Evolutionary conservation across 1,140 invertebrate species (phyloP).

Genomic region (Dendrolimus kikuchii): DNA sequence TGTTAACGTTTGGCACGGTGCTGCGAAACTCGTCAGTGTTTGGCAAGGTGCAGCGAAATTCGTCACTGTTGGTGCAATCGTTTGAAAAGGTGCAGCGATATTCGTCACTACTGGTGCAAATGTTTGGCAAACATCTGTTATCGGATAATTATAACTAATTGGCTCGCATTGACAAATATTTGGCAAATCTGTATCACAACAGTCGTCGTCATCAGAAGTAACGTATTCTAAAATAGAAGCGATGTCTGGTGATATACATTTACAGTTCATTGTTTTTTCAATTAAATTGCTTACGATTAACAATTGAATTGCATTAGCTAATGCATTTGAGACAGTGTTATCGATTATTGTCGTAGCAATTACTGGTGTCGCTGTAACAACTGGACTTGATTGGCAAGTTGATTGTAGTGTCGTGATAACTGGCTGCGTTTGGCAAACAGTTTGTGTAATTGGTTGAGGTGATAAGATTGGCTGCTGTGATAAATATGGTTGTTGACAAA

Average conservation of each 20-base stretch:
- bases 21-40: too few relatives aligned
- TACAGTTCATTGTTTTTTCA: conserved; percentile 18
- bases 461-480: not conserved
- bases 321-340: conserved; percentile 33
- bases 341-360: conserved; percentile 34
- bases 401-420: not conserved
- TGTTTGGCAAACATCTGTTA: too few relatives aligned
- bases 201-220: too few relatives aligned
- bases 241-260: conserved; percentile 4
- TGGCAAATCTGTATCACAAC: not conserved
- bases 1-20: too few relatives aligned
- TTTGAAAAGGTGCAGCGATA: too few relatives aligned
- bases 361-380: not conserved
- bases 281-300: conserved; percentile 40
- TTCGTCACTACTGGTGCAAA: too few relatives aligned
- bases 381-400: not conserved
- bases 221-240: not conserved
- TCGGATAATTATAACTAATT: not conserved
- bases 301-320: conserved; percentile 43
- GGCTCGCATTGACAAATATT: not conserved
- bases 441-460: not conserved
- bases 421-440: not conserved
- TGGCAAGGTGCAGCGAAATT: too few relatives aligned
- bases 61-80: too few relatives aligned
- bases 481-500: too few relatives aligned